Percentiles rank a stretch among this genome's conserved stretches.
Evolutionary conservation across 2,888 invertebrate genomes (phyloP).

Genomic region (Leptinotarsa haldemani): DNA sequence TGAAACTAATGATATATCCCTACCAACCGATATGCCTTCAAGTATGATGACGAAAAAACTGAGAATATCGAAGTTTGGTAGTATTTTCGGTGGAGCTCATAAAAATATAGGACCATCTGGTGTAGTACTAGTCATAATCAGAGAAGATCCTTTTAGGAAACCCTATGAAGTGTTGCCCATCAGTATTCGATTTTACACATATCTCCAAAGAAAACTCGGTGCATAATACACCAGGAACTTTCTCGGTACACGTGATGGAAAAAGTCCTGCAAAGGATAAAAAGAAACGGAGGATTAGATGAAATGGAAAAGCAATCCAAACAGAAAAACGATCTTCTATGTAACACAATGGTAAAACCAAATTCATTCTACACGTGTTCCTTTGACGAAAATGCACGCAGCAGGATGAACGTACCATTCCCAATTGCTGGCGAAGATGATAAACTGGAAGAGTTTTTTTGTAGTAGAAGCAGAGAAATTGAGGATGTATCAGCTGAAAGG

Average conservation of each 20-base stretch:
- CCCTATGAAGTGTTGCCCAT: constrained; percentile 82
- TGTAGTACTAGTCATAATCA: constrained; percentile 89
- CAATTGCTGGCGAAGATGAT: constrained; percentile 83
- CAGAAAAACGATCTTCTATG: constrained; percentile 85
- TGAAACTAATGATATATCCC: constrained; percentile 77
- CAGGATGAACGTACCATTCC: constrained; percentile 92
- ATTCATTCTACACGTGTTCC: constrained; percentile 87
- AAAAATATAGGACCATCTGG: constrained; percentile 98
- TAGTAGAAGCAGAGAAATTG: constrained; percentile 81
- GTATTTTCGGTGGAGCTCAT: constrained; percentile 96
- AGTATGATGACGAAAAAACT: constrained; percentile 91
- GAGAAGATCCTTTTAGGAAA: constrained; percentile 91
- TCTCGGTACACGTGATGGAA: constrained; percentile 93
- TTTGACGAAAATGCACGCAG: constrained; percentile 79
- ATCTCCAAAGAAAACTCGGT: constrained; percentile 88
- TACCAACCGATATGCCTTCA: constrained; percentile 98
- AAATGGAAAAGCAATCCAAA: constrained; percentile 78
- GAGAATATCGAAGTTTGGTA: constrained; percentile 93
- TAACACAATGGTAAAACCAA: constrained; percentile 82
- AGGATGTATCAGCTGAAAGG: constrained; percentile 93
- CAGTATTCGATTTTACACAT: constrained; percentile 86
- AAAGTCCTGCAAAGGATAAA: constrained; percentile 94
- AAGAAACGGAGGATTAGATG: constrained; percentile 83
- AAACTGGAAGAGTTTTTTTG: constrained; percentile 86
- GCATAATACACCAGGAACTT: constrained; percentile 95